phyloP scores from a whole-genome alignment of 2,797 vertebrate genomes.

The Chloroceryle inda region DNA sequence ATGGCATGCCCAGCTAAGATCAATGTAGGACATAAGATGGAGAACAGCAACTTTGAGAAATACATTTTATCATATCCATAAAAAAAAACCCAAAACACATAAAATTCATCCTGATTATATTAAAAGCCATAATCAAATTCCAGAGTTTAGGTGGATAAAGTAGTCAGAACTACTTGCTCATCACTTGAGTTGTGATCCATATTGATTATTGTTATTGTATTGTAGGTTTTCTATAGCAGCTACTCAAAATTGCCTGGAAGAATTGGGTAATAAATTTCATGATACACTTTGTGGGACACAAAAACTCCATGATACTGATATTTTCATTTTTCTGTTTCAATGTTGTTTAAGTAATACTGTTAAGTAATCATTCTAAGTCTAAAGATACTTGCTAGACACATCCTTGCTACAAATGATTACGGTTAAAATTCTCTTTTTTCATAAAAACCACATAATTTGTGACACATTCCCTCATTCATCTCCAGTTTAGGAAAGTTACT shows the following conservation, averaged over 20 bases:
- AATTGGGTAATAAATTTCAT: conserved; percentile 61
- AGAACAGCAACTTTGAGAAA: background rate
- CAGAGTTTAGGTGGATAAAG: conserved; percentile 32
- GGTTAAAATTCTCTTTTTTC: background rate
- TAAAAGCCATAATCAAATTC: background rate
- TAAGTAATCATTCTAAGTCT: conserved; percentile 14
- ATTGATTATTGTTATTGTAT: conserved; percentile 67
- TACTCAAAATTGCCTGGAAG: conserved; percentile 63
- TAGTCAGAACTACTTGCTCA: conserved; percentile 58
- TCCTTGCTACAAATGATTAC: background rate
- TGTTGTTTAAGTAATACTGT: conserved; percentile 29
- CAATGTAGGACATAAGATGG: background rate
- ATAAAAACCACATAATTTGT: conserved; percentile 8
- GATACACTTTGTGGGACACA: conserved; percentile 58
- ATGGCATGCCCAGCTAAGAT: background rate
- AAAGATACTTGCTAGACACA: background rate
- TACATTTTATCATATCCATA: background rate
- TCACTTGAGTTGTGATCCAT: conserved; percentile 48
- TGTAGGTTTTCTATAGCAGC: conserved; percentile 67
- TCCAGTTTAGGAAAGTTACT: background rate
- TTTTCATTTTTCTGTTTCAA: conserved; percentile 53
- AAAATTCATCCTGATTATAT: background rate
- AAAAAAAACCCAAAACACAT: background rate
- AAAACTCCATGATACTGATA: conserved; percentile 45
- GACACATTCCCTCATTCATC: conserved; percentile 8